Conservation (phyloP, 2,113 vertebrate species). For the Gambusia affinis region DNA sequence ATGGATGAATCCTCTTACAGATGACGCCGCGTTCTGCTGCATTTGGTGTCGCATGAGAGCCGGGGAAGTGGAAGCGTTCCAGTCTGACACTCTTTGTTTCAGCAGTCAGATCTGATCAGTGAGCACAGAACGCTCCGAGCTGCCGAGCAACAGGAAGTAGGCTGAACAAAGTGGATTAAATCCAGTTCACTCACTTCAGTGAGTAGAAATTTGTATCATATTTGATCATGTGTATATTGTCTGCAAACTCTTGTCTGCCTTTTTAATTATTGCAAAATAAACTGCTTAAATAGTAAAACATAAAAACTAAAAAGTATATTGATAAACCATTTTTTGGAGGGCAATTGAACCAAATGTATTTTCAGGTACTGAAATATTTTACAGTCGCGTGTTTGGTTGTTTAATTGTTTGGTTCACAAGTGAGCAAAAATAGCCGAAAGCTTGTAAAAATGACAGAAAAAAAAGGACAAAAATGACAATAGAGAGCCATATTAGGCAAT, state of each 20-base stretch:
- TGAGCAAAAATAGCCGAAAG: neutral
- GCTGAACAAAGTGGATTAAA: conserved; percentile 18
- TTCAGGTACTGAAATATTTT: no score
- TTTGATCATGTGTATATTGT: no score
- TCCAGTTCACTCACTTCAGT: neutral
- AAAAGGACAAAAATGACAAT: neutral
- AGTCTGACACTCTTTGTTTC: conserved; percentile 12
- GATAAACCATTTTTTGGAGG: no score
- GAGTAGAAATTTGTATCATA: neutral
- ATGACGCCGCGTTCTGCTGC: conserved; percentile 3
- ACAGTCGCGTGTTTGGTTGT: neutral
- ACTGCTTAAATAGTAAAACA: no score
- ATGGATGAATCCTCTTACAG: neutral
- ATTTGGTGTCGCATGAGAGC: neutral
- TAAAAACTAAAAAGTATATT: no score
- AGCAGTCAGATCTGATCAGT: conserved; percentile 20
- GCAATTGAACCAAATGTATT: no score
- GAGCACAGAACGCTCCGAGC: neutral
- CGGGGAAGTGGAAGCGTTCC: neutral
- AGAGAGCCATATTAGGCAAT: neutral
- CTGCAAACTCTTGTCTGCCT: no score
- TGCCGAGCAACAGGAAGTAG: conserved; percentile 28
- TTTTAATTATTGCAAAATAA: no score
- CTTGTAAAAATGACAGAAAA: neutral
- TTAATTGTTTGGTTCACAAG: neutral